phyloP scores from a whole-genome alignment of 2,797 vertebrate species.

The Sebastiscus albofasciatus region DNA sequence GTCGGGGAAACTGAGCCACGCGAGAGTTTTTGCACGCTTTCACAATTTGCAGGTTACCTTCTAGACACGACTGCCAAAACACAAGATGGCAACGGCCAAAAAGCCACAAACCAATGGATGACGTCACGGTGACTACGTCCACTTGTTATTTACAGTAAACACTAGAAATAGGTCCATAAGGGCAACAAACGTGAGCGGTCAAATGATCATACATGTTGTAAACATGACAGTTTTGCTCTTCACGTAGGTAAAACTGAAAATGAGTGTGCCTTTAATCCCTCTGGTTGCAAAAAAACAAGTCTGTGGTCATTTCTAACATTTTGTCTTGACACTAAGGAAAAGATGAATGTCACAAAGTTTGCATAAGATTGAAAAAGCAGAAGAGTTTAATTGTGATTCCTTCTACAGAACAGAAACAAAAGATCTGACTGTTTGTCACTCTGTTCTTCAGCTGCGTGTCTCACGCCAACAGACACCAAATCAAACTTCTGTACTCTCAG shows the following conservation, averaged over 20 bases:
- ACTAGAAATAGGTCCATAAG: not conserved
- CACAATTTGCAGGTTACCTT: too few species aligned
- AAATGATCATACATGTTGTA: not conserved
- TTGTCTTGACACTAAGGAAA: not conserved
- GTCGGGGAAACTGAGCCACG: too few species aligned
- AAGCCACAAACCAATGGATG: not conserved
- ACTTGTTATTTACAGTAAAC: not conserved
- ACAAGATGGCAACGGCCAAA: not conserved
- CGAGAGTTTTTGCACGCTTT: accelerated
- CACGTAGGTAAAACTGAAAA: not conserved
- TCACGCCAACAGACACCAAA: not conserved
- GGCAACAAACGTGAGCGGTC: not conserved
- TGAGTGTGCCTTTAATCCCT: not conserved
- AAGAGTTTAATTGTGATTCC: not conserved
- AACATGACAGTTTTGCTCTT: not conserved
- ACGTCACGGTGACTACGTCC: not conserved
- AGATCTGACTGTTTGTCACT: not conserved
- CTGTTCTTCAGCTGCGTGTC: not conserved
- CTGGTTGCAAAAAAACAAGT: not conserved
- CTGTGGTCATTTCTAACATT: not conserved
- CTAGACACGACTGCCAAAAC: too few species aligned
- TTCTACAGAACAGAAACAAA: not conserved
- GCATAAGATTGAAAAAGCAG: not conserved
- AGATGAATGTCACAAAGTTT: not conserved
- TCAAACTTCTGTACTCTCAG: not conserved